Evolutionary conservation across 2,113 vertebrate genomes (phyloP), one percentile per base, ranked within the genome.

Genomic region (Trinectes maculatus): DNA sequence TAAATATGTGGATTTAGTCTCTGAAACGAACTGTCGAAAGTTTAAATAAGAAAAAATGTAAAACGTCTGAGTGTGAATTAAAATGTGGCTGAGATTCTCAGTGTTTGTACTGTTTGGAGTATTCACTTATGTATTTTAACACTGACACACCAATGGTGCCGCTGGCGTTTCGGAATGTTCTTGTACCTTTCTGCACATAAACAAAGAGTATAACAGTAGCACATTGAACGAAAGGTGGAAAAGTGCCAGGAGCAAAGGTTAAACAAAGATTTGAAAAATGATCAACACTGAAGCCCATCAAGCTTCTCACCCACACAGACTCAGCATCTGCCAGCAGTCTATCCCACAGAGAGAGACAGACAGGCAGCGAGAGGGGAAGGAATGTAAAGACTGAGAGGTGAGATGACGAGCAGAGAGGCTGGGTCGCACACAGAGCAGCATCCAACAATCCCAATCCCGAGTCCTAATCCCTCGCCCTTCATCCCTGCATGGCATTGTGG

Each of bases 331-430:
- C 39, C 21, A 43, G 19, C 43, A 1, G 62, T 67, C 64, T 74
- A 71, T 56, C 29, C 39, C 34, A 58, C 68, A 74, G 37, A 60
- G 57, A 76, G 16, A n/a, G 66, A 54, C 44, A 67, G 79, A 48
- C 13, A n/a, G n/a, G n/a, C n/a, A n/a, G n/a, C n/a, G 31, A 36
- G 51, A 37, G 28, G 33, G 34, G 26, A 21, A 24, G 15, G 54
- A 66, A 33, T 48, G 58, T 37, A 40, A 33, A 46, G 63, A 31
- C 19, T 0, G 37, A 59, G 71, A n/a, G 63, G 67, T 3, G 55
- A 61, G 68, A 61, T 8, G 39, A 69, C 0, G 42, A 64, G 46
- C 19, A 0, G 26, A 52, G 43, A 22, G 12, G 28, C 28, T 29
- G n/a, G n/a, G 34, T 15, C n/a, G n/a, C n/a, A n/a, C n/a, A n/a